Conservation (phyloP, 2,888 invertebrate genomes). For the Pyralis farinalis region DNA sequence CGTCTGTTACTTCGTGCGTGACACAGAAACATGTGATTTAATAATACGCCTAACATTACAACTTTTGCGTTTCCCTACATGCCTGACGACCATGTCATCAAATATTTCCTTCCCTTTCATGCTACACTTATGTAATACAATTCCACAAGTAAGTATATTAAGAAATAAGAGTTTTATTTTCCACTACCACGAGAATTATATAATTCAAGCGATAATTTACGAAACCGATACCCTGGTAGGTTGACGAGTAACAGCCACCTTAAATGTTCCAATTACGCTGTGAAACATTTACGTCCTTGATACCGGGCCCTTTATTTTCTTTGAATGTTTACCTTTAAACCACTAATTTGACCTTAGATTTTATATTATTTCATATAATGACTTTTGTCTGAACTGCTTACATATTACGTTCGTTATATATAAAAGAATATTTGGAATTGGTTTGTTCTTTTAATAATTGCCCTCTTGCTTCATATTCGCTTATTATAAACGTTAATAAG, state of each 20-base stretch:
- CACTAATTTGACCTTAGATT: slow-evolving; percentile 5
- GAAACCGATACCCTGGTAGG: neutral
- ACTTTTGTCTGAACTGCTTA: too few species aligned
- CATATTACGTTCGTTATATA: too few species aligned
- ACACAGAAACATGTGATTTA: slow-evolving; percentile 31
- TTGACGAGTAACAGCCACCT: neutral
- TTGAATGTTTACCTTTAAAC: neutral
- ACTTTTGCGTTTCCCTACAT: slow-evolving; percentile 19
- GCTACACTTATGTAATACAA: slow-evolving; percentile 3
- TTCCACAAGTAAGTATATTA: slow-evolving; percentile 1
- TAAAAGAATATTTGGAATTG: too few species aligned
- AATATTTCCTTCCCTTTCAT: slow-evolving; percentile 7
- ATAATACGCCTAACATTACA: slow-evolving; percentile 30
- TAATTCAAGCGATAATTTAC: neutral
- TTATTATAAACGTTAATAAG: too few species aligned
- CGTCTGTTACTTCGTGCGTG: slow-evolving; percentile 30
- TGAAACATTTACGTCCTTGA: slow-evolving; percentile 12
- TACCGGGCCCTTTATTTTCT: slow-evolving; percentile 2
- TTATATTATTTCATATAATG: too few species aligned
- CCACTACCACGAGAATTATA: neutral
- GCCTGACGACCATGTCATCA: slow-evolving; percentile 17
- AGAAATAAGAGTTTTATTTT: slow-evolving; percentile 7
- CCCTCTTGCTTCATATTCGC: too few species aligned
- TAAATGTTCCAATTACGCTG: neutral
- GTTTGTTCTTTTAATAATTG: too few species aligned